These are phyloP conservation scores for Schrankia costaestrigalis DNA, from an alignment of 2,888 invertebrate genomes.

Conservation along the genomic window DNA sequence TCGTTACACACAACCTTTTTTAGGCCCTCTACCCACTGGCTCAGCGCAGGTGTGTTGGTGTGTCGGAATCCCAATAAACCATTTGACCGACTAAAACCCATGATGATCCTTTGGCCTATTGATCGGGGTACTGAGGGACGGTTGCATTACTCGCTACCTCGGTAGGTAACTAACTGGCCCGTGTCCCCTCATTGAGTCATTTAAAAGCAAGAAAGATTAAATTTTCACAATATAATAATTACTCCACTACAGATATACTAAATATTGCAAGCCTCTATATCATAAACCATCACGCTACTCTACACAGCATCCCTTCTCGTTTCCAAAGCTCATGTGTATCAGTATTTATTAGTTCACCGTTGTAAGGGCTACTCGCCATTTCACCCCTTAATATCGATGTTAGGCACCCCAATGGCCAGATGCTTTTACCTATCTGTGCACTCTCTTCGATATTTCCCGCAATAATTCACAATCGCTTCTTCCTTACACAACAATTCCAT, in stretches of 20 bases:
- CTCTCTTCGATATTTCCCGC: constrained; percentile 43
- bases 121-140: no score
- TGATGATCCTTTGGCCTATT: no score
- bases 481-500: constrained; percentile 62
- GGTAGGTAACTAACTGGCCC: no score
- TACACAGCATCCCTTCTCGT: not conserved
- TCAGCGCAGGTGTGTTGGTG: no score
- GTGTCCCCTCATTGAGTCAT: no score
- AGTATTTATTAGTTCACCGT: constrained; percentile 27
- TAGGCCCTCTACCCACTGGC: no score
- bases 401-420: constrained; percentile 40
- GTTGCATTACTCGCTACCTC: no score
- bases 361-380: constrained; percentile 19
- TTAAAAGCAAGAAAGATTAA: no score
- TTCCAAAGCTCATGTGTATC: constrained; percentile 2
- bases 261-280: not conserved
- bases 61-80: no score
- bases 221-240: no score
- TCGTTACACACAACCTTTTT: no score
- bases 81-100: no score
- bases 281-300: not conserved
- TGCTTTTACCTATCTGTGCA: constrained; percentile 43
- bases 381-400: constrained; percentile 30
- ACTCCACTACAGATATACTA: not conserved
- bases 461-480: constrained; percentile 64